Evolutionary conservation across 2,113 vertebrate species (phyloP).

Genomic region (Solenodon paradoxus): DNA sequence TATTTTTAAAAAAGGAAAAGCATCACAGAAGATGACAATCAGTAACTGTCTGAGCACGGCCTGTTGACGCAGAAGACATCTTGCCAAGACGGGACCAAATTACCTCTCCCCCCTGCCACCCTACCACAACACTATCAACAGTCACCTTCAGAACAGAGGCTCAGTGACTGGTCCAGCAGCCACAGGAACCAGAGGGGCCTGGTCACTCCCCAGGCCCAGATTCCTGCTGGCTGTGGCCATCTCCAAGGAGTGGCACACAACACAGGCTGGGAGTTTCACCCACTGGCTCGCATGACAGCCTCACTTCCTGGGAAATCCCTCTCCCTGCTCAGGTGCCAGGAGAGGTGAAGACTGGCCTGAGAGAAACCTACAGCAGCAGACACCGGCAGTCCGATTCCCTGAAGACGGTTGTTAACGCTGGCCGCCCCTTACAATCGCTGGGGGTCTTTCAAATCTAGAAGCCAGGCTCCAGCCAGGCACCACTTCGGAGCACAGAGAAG

Average conservation of each 20-base stretch:
- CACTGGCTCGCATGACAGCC: background rate
- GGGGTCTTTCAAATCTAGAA: background rate
- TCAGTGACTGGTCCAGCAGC: background rate
- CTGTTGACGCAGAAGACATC: slow-evolving; percentile 25
- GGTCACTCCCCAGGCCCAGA: background rate
- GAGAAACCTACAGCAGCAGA: background rate
- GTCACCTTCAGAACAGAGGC: slow-evolving; percentile 44
- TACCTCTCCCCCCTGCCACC: slow-evolving; percentile 11
- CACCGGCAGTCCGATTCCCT: background rate
- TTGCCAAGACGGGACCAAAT: slow-evolving; percentile 55
- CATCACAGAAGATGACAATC: slow-evolving; percentile 65
- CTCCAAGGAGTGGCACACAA: background rate
- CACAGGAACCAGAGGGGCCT: background rate
- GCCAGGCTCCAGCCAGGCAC: background rate
- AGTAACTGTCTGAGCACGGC: slow-evolving; percentile 52
- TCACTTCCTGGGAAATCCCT: slow-evolving; percentile 24
- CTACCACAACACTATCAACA: slow-evolving; percentile 3
- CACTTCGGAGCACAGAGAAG: background rate
- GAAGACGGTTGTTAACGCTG: background rate
- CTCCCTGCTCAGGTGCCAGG: background rate
- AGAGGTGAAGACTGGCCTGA: background rate
- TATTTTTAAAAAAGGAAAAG: slow-evolving; percentile 32
- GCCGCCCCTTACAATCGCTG: background rate
- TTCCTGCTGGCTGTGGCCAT: background rate
- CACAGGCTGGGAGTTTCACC: background rate